Base-by-base conservation (phyloP, 92 coral and sea anemone genomes). In the Muricea muricata region DNA sequence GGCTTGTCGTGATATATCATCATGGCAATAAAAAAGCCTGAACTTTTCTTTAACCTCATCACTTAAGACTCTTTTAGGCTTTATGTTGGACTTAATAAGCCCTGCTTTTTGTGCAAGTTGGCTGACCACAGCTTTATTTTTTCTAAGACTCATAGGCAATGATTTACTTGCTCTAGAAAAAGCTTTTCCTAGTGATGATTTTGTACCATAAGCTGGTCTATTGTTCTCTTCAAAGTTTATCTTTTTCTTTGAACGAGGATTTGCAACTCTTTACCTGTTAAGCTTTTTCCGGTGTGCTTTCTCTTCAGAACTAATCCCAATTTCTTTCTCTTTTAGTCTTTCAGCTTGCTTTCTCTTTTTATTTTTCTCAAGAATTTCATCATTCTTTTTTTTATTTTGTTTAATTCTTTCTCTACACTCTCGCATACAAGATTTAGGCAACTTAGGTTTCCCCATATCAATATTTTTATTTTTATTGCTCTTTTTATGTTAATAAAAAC, bases 221-320 rank as follows among this genome's bases (percentile, higher is more conserved):
- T 63, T 29, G 70, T 52, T 35, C 68, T 78, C 37, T 48, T 79
- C 81, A 40, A 77, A 46, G 67, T 79, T 71, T 24, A 82, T 69
- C 69, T 79, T 86, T 57, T 71, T 86, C 69, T 79, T 86, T 35
- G 81, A 65, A 37, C 85, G 65, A 46, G 60, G 60, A 71, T 70
- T 86, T 70, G 74, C 40, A 42, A 86, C 90, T 68, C 84, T 85
- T 67, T 85, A 78, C 82, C 89, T 85, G 60, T 85, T 85, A 79
- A 85, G 79, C 79, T 67, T 85, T 52, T 78, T 54, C 32, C 89
- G 48, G 37, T 78, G 89, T 65, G 84, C 85, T 63, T 85, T 85
- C 23, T 75, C 71, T 63, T 85, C 89, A 78, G 89, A 47, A 39
- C 79, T 85, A 61, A 85, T 65, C 24, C 84, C 78, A 78, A 40